Base-by-base conservation (phyloP, 2,888 invertebrate genomes). In the Eustalomyia histrio region DNA sequence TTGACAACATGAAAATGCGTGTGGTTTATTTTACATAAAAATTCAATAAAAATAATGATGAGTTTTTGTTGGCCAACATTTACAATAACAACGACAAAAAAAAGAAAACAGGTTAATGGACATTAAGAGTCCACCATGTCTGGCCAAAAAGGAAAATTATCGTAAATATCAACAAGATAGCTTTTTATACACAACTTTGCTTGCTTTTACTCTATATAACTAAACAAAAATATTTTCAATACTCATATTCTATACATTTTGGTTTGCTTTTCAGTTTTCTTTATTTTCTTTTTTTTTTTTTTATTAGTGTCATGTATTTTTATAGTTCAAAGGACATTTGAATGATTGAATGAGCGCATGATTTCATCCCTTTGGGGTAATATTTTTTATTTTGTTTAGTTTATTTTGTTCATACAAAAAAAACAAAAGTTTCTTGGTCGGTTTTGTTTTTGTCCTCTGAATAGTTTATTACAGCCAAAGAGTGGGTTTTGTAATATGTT, bases 241-340 rank as follows among this genome's bases (percentile, higher is more conserved):
- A 57, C 64, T 73, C 18, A 65, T 6, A 57, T 14, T 73, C 33
- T 58, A 43, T 67, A 47, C n/a, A 16, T 65, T 53, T 52, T 47
- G 83, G n/a, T 29, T n/a, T 35, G 17, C 6, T 12, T 58, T 43
- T 17, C 39, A 21, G 4, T 65, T 74, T 60, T 29, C 39, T 85
- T n/a, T n/a, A n/a, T 12, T 58, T 43, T 17, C 39, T 16, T 1
- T 65, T 74, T 60, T 29, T 29, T 85, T 86, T 88, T 87, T 89
- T 88, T 88, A 89, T 88, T 88, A 88, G 89, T 88, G 88, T 88
- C 89, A 89, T 88, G 88, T 89, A 88, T 88, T 88, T 88, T 89
- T 88, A 89, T 88, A 88, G 88, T 88, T 89, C 88, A 88, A 88
- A 88, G 88, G 88, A 88, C 89, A 88, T 89, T 88, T 89, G 89